Evolutionary conservation across 2,797 vertebrate genomes (phyloP).

Genomic region (Crax fasciolata): DNA sequence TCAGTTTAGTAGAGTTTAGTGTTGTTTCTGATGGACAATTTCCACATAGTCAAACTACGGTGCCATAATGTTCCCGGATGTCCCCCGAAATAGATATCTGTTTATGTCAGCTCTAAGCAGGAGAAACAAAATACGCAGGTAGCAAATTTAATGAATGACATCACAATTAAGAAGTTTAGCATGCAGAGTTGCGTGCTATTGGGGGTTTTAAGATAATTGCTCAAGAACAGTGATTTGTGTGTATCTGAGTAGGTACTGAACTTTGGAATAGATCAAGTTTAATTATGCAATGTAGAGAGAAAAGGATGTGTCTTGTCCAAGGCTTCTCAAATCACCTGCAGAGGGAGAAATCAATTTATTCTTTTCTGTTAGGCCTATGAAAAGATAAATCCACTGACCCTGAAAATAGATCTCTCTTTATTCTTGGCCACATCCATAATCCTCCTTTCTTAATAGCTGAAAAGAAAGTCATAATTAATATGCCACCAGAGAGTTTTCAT

Average conservation of each 20-base stretch:
- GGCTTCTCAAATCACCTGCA: background rate
- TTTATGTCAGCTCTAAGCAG: background rate
- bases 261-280: background rate
- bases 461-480: slow-evolving; percentile 77
- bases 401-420: slow-evolving; percentile 74
- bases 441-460: slow-evolving; percentile 62
- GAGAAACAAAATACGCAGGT: background rate
- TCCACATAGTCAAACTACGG: background rate
- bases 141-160: background rate
- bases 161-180: background rate
- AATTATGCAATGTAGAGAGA: background rate
- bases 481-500: slow-evolving; percentile 68
- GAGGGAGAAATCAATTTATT: background rate
- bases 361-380: slow-evolving; percentile 25
- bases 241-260: background rate
- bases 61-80: background rate
- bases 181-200: background rate
- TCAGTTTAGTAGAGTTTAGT: too few species aligned
- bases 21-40: background rate
- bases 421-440: slow-evolving; percentile 60
- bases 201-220: background rate
- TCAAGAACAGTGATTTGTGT: background rate
- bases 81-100: rapidly evolving
- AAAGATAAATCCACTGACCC: slow-evolving; percentile 78
- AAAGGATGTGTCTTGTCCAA: background rate